These are phyloP conservation scores for Platysternon megacephalum DNA, from an alignment of 2,113 vertebrate species.

Conservation along the genomic window DNA sequence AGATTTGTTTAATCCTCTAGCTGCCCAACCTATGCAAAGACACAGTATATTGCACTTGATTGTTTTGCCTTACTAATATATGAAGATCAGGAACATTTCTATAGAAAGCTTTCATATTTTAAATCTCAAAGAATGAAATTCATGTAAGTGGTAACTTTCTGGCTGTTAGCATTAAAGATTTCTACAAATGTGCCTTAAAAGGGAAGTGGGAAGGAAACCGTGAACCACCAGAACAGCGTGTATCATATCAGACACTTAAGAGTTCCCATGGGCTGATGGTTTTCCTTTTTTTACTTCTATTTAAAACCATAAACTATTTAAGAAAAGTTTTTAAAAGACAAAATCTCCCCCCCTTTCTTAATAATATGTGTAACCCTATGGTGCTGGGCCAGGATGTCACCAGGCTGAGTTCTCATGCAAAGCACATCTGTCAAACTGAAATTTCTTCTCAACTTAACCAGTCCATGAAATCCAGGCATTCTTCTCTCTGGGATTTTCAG, in stretches of 20 bases:
- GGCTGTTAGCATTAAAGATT: background rate
- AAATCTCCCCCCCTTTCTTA: background rate
- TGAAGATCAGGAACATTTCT: background rate
- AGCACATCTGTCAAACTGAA: background rate
- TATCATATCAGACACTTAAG: background rate
- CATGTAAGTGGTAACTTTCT: conserved; percentile 7
- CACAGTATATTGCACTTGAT: background rate
- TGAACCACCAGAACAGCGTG: conserved; percentile 1
- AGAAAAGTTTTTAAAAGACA: conserved; percentile 15
- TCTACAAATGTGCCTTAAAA: conserved; percentile 73
- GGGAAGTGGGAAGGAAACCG: conserved; percentile 10
- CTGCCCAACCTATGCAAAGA: conserved; percentile 14
- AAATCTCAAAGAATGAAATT: fast-evolving
- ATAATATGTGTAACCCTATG: background rate
- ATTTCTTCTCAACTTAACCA: background rate
- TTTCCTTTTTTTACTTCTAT: conserved; percentile 15
- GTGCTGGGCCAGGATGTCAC: background rate
- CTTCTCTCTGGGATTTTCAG: background rate
- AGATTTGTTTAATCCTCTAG: conserved; percentile 13
- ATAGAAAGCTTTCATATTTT: background rate
- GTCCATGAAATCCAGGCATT: background rate
- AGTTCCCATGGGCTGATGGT: background rate
- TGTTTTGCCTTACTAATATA: background rate
- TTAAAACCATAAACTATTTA: conserved; percentile 26
- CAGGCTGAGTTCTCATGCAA: background rate